These are phyloP conservation scores for Hapalemur alaotrensis DNA, from an alignment of 2,797 vertebrate species.

Conservation along the genomic window DNA sequence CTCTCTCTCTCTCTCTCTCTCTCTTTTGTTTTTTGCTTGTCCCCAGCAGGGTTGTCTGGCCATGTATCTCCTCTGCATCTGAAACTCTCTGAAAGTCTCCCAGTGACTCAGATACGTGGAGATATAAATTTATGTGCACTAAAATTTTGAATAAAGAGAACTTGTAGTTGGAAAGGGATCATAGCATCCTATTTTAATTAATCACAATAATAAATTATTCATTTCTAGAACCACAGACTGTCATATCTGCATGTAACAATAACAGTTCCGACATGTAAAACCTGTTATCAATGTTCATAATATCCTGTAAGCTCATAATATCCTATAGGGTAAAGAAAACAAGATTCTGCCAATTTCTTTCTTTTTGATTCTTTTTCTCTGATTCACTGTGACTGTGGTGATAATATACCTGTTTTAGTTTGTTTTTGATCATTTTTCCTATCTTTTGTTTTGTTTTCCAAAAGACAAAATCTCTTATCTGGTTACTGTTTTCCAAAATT, in stretches of 20 bases:
- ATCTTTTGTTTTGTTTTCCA: background rate
- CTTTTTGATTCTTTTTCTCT: background rate
- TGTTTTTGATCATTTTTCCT: background rate
- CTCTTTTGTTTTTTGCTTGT: background rate
- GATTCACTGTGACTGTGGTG: background rate
- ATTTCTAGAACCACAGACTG: background rate
- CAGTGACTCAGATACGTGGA: background rate
- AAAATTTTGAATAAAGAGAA: background rate
- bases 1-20: background rate
- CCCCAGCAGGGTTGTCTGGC: background rate
- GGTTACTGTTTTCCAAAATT: background rate
- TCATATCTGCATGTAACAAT: background rate
- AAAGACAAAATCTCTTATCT: background rate
- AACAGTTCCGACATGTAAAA: background rate
- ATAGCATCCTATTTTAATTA: background rate
- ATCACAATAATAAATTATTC: background rate
- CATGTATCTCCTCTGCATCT: background rate
- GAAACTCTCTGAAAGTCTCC: slow-evolving; percentile 5
- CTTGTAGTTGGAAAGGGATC: background rate
- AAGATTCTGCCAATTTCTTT: background rate
- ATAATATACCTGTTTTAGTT: background rate
- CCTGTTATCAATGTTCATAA: background rate
- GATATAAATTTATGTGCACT: background rate
- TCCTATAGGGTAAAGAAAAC: background rate
- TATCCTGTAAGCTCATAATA: background rate